Evolutionary conservation across 1,140 invertebrate species (phyloP), one percentile per base, ranked within the genome.

Genomic region (Neodiprion virginianus): DNA sequence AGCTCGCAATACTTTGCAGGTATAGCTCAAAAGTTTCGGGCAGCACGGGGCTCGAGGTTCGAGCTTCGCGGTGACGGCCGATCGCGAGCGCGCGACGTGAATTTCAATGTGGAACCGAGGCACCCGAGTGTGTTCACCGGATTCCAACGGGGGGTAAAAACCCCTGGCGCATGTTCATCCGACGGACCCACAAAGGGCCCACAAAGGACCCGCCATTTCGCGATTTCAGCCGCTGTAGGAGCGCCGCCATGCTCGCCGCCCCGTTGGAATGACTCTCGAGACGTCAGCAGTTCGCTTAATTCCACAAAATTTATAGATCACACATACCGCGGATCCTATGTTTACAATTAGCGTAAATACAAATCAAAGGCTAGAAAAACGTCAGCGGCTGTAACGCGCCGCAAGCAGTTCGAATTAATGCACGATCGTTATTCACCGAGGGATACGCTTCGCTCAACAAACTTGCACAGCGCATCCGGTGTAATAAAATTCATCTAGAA

Each of bases 61-160:
- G 4, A 72, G 49, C 74, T 28, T 67, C 71, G 66, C n/a, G 67
- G 78, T 78, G 81, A 80, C 79, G 81, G 81, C 77, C 81, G 78
- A 74, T 76, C 72, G 76, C 74, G 73, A 73, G 77, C 78, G 81
- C 82, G 80, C 79, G 82, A 83, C 77, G 83, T 84, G 83, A 82
- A 84, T 84, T 83, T 84, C 81, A 84, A 84, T 84, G 83, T 76
- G 69, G 8, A 14, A 47, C 72, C 75, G 69, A 72, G 77, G 82
- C 80, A 82, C 82, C 80, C 83, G 80, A 83, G 81, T 83, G 82
- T 82, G 80, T 84, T 84, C 84, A 75, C 81, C 79, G 82, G 81
- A 84, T 84, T 84, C 83, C 82, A 78, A 53, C 23, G 67, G 68
- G 72, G 82, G 80, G 81, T 84, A 84, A 84, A 84, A 84, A 84